These are phyloP conservation scores for Cloeon dipterum DNA, from an alignment of 2,888 invertebrate genomes.

Conservation along the genomic window DNA sequence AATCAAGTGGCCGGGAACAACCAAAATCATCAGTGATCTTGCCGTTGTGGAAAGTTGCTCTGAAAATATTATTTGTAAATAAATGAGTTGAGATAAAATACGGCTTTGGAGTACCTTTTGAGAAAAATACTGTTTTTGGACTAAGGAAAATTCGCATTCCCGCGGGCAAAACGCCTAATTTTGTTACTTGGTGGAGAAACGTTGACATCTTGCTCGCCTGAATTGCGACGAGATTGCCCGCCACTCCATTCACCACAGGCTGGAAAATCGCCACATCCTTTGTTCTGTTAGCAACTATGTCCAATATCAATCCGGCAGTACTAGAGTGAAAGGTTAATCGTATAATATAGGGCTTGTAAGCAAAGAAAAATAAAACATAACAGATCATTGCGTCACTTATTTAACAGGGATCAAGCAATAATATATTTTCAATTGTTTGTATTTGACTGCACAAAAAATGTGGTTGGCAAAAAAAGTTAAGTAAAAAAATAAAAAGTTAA, in stretches of 20 bases:
- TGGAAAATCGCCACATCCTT: slow-evolving; percentile 22
- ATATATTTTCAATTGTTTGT: too few species aligned
- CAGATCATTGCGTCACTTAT: too few species aligned
- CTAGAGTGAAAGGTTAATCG: too few species aligned
- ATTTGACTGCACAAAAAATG: too few species aligned
- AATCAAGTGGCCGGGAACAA: slow-evolving; percentile 63
- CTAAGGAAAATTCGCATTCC: slow-evolving; percentile 10
- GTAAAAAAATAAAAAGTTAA: too few species aligned
- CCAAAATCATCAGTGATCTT: slow-evolving; percentile 57
- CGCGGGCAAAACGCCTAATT: slow-evolving; percentile 25
- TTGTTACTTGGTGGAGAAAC: not conserved
- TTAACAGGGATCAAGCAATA: too few species aligned
- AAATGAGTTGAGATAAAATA: slow-evolving; percentile 1
- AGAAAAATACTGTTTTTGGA: slow-evolving; percentile 11
- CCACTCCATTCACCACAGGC: not conserved
- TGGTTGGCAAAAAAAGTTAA: slow-evolving; percentile 1
- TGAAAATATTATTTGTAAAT: slow-evolving; percentile 19
- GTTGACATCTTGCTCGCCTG: not conserved
- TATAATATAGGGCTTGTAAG: too few species aligned
- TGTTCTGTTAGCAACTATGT: slow-evolving; percentile 23
- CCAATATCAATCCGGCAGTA: slow-evolving; percentile 29
- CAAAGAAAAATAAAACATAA: too few species aligned
- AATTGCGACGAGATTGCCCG: not conserved
- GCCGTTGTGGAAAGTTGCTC: slow-evolving; percentile 67
- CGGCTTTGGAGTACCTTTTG: not conserved